A percentile compares a stretch with the other conserved stretches of the same genome.
Conservation (phyloP, 2,888 invertebrate genomes). For the Amiota mariae region DNA sequence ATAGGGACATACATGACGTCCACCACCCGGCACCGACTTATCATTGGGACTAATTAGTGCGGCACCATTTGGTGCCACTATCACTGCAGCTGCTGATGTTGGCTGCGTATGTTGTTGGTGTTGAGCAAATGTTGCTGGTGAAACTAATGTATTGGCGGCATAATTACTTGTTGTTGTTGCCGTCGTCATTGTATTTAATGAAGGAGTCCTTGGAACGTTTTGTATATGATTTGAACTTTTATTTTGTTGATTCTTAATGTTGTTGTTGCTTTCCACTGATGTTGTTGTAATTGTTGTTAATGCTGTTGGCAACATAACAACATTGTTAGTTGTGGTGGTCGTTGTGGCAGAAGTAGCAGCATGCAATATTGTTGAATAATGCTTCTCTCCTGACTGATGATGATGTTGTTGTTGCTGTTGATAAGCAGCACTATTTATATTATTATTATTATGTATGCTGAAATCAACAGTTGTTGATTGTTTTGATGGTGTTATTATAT, state of each 20-base stretch:
- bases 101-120: conserved; percentile 61
- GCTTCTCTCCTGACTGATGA: conserved; percentile 32
- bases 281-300: background rate
- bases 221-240: conserved; percentile 14
- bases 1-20: conserved; percentile 89
- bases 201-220: conserved; percentile 43
- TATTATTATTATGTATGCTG: conserved; percentile 47
- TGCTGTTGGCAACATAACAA: conserved; percentile 28
- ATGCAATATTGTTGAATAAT: no score
- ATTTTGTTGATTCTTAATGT: conserved; percentile 51
- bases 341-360: conserved; percentile 13
- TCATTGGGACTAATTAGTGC: background rate
- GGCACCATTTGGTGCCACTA: conserved; percentile 32
- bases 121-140: conserved; percentile 61
- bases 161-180: conserved; percentile 48
- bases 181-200: conserved; percentile 37
- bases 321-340: conserved; percentile 20
- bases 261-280: conserved; percentile 39
- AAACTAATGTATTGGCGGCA: conserved; percentile 51
- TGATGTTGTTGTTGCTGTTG: conserved; percentile 47
- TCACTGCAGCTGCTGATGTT: conserved; percentile 45
- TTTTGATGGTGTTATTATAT: background rate
- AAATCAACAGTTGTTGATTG: conserved; percentile 34
- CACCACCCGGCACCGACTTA: conserved; percentile 62
- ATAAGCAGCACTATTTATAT: conserved; percentile 48